phyloP scores from a whole-genome alignment of 2,797 vertebrate genomes.

The Gymnopithys bicolor region DNA sequence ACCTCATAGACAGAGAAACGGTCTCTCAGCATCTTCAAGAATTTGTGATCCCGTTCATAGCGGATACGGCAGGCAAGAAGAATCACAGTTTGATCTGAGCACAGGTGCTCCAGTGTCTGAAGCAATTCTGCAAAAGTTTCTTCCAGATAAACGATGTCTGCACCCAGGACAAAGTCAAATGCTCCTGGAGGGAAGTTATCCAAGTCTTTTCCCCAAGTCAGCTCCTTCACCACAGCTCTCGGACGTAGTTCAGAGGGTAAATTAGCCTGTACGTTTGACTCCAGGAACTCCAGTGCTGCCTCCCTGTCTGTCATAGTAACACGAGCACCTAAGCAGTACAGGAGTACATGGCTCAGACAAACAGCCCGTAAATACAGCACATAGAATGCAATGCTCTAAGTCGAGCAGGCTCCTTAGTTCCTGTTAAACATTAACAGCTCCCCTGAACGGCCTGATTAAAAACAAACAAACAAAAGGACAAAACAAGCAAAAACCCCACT shows the following conservation, averaged over 20 bases:
- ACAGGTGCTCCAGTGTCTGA: slow-evolving; percentile 86
- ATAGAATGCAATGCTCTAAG: neutral
- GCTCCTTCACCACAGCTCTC: slow-evolving; percentile 83
- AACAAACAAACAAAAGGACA: slow-evolving; percentile 5
- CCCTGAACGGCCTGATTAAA: neutral
- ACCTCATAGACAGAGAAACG: slow-evolving; percentile 84
- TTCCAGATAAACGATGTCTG: slow-evolving; percentile 95
- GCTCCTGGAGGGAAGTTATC: slow-evolving; percentile 79
- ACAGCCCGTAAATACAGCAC: neutral
- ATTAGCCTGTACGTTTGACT: slow-evolving; percentile 87
- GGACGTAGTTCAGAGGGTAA: slow-evolving; percentile 77
- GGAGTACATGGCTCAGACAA: neutral
- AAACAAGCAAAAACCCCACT: neutral
- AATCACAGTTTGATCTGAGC: slow-evolving; percentile 79
- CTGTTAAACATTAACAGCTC: neutral
- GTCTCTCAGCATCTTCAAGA: slow-evolving; percentile 84
- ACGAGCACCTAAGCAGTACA: slow-evolving; percentile 80
- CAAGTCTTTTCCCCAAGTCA: slow-evolving; percentile 90
- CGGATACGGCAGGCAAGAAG: slow-evolving; percentile 92
- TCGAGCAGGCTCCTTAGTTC: neutral
- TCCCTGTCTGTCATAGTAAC: slow-evolving; percentile 92
- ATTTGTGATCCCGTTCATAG: slow-evolving; percentile 88
- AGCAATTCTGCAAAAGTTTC: slow-evolving; percentile 90
- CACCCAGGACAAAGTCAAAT: slow-evolving; percentile 90
- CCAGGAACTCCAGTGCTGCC: slow-evolving; percentile 87